A percentile compares a stretch with the other conserved stretches of the same genome.
Conservation (phyloP, 2,113 vertebrate genomes). For the Dissostichus mawsoni region DNA sequence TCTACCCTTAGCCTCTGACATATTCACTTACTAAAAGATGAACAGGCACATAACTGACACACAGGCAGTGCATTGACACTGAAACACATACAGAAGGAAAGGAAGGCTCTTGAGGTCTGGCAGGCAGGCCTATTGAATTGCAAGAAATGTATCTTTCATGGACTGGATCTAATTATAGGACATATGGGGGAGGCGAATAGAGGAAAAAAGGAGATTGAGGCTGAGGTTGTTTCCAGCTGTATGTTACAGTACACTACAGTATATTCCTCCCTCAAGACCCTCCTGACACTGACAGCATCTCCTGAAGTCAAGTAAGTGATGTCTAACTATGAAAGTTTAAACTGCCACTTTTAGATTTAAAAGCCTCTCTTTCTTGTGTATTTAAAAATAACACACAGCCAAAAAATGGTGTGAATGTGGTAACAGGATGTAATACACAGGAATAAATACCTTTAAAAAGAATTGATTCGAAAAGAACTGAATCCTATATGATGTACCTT, state of each 20-base stretch:
- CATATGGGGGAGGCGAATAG: conserved; percentile 42
- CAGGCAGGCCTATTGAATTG: conserved; percentile 32
- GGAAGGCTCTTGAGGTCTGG: conserved; percentile 30
- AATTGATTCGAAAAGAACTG: too few species aligned
- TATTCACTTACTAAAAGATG: background rate
- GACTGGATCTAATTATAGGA: conserved; percentile 54
- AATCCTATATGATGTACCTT: background rate
- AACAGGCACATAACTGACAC: background rate
- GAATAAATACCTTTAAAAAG: background rate
- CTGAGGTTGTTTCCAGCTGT: conserved; percentile 44
- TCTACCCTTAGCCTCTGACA: background rate
- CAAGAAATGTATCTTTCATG: conserved; percentile 59
- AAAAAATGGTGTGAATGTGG: background rate
- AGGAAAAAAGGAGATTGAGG: conserved; percentile 24
- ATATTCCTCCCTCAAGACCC: conserved; percentile 16
- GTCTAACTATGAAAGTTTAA: background rate
- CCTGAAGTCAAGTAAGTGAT: background rate
- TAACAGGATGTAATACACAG: background rate
- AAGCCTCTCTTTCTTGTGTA: background rate
- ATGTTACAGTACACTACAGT: conserved; percentile 24
- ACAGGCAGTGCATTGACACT: background rate
- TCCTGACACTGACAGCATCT: background rate
- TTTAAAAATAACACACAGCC: background rate
- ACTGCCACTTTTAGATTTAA: background rate
- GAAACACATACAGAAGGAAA: conserved; percentile 23